Percentiles rank a stretch among this genome's conserved stretches.
Conservation (phyloP, 2,888 invertebrate species). For the Patella pellucida region DNA sequence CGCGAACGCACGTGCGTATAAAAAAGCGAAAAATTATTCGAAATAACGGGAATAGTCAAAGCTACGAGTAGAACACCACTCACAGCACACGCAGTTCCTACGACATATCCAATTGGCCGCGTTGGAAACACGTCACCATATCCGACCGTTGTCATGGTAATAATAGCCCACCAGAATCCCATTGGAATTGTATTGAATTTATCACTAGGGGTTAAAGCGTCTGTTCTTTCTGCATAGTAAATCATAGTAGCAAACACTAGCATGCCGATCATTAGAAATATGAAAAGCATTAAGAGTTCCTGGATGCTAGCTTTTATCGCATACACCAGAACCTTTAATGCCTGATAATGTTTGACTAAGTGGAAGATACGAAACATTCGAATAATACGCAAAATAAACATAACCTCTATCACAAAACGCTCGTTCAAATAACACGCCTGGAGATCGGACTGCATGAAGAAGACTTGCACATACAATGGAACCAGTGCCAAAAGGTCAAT, state of each 20-base stretch:
- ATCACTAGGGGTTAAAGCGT: conserved; percentile 48
- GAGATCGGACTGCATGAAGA: conserved; percentile 58
- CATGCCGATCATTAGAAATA: conserved; percentile 70
- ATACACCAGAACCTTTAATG: conserved; percentile 71
- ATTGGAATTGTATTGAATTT: conserved; percentile 69
- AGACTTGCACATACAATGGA: conserved; percentile 68
- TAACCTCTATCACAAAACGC: conserved; percentile 66
- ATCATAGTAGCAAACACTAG: conserved; percentile 70
- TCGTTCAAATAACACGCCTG: conserved; percentile 64
- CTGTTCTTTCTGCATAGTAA: conserved; percentile 69
- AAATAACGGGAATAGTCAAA: conserved; percentile 68
- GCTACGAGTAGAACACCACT: conserved; percentile 67
- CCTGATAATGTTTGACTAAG: conserved; percentile 72
- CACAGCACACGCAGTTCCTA: conserved; percentile 66
- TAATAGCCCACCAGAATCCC: conserved; percentile 72
- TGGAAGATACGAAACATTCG: conserved; percentile 73
- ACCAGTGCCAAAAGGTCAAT: conserved; percentile 67
- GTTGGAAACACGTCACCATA: conserved; percentile 67
- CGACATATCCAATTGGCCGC: conserved; percentile 62
- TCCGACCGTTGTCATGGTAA: conserved; percentile 70
- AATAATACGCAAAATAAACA: conserved; percentile 72
- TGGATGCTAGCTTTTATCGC: conserved; percentile 71
- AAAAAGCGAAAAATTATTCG: conserved; percentile 69
- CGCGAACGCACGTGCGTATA: conserved; percentile 67
- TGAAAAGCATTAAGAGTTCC: conserved; percentile 68